Conservation (phyloP, 2,888 invertebrate species). For the Tachina fera region DNA sequence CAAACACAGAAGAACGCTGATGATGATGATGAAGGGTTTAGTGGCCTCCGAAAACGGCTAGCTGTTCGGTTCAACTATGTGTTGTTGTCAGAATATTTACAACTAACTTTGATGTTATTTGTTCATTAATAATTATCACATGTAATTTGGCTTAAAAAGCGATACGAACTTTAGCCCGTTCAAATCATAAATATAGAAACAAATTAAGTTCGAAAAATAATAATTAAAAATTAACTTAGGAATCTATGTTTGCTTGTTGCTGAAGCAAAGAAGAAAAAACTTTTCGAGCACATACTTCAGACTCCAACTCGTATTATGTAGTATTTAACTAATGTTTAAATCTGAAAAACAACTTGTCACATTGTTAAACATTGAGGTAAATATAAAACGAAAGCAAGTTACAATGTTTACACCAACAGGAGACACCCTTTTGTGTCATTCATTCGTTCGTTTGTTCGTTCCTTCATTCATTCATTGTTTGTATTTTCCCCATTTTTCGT, state of each 20-base stretch:
- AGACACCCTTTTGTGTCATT: slow-evolving; percentile 46
- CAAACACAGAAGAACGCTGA: no score
- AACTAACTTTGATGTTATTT: no score
- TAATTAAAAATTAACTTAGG: no score
- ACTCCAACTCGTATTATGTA: neutral
- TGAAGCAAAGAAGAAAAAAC: neutral
- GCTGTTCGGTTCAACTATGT: no score
- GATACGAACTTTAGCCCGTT: no score
- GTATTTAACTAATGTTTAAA: slow-evolving; percentile 36
- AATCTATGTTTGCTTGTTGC: neutral
- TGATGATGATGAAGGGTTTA: no score
- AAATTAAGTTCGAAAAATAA: no score
- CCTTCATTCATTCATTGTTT: neutral
- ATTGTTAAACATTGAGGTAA: slow-evolving; percentile 55
- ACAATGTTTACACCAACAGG: slow-evolving; percentile 63
- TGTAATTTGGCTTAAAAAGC: no score
- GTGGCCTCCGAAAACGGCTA: no score
- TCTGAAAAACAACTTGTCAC: slow-evolving; percentile 57
- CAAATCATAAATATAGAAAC: no score
- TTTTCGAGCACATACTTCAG: slow-evolving; percentile 5
- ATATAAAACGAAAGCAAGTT: neutral
- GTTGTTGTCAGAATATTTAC: no score
- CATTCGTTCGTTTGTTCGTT: neutral
- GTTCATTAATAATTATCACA: no score
- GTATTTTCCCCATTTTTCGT: neutral